phyloP scores from a whole-genome alignment of 2,113 vertebrate species.

The Pao palembangensis region DNA sequence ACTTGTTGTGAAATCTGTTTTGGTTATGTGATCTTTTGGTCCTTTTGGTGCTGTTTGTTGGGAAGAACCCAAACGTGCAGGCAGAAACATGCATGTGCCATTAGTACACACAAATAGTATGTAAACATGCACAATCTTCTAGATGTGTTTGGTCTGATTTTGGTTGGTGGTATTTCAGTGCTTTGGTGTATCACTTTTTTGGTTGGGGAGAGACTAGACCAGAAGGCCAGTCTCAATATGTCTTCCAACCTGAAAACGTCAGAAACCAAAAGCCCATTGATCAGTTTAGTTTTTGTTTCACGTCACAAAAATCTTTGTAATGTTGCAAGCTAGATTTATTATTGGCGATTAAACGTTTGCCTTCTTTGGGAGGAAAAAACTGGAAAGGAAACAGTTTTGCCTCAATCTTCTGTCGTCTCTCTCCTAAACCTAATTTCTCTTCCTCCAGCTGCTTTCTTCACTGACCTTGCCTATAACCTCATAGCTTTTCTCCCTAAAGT shows the following conservation, averaged over 20 bases:
- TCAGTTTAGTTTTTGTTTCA: no score
- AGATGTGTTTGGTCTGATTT: slow-evolving; percentile 7
- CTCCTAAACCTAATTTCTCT: no score
- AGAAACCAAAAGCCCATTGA: no score
- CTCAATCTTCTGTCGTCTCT: background rate
- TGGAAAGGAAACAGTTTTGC: slow-evolving; percentile 54
- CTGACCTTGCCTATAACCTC: no score
- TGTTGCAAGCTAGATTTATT: no score
- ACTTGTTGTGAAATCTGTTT: slow-evolving; percentile 45
- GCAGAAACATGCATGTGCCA: slow-evolving; percentile 11
- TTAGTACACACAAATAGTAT: background rate
- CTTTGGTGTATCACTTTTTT: slow-evolving; percentile 4
- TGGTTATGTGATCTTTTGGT: slow-evolving; percentile 1
- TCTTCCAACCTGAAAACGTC: no score
- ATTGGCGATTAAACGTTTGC: background rate
- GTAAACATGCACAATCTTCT: slow-evolving; percentile 5
- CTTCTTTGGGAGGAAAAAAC: slow-evolving; percentile 18
- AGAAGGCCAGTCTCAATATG: no score
- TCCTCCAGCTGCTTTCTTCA: no score
- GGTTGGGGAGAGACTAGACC: background rate
- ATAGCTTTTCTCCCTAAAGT: no score
- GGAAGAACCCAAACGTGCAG: background rate
- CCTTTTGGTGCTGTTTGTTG: slow-evolving; percentile 10
- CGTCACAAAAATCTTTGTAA: no score
- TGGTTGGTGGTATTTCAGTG: slow-evolving; percentile 23